Evolutionary conservation across 2,113 vertebrate species (phyloP).

Genomic region (Myodes glareolus): DNA sequence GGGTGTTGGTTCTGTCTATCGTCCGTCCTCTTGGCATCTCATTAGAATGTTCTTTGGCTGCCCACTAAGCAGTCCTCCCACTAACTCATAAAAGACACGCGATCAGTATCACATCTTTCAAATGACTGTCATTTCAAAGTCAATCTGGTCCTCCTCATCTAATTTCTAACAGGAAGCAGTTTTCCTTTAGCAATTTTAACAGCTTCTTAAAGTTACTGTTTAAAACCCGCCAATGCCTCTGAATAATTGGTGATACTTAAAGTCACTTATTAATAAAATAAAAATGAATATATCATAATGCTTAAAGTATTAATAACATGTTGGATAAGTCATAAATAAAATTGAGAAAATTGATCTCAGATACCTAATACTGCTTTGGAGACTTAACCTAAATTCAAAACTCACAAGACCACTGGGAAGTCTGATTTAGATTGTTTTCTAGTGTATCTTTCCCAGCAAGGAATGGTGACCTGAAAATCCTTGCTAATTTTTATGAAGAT

Average conservation of each 20-base stretch:
- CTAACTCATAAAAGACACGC: not conserved
- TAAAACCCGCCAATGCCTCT: not conserved
- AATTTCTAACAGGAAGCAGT: not conserved
- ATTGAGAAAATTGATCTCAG: not conserved
- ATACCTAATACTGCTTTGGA: not conserved
- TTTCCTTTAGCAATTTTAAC: not conserved
- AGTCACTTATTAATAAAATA: not conserved
- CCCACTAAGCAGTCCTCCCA: not conserved
- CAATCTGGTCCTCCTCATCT: not conserved
- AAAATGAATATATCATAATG: not conserved
- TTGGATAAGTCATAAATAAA: conserved; percentile 3
- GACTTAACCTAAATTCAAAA: not conserved
- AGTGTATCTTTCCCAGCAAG: not conserved
- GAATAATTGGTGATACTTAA: not conserved
- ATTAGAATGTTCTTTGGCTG: not conserved
- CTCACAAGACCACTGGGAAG: not conserved
- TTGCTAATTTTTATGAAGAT: conserved; percentile 25
- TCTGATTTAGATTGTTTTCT: not conserved
- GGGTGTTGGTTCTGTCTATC: not conserved
- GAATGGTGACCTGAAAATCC: not conserved
- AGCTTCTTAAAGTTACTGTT: not conserved
- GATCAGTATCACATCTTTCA: not conserved
- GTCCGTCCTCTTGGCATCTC: not conserved
- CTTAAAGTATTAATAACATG: not conserved
- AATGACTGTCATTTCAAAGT: conserved; percentile 5